These are phyloP conservation scores for Conops quadrifasciatus DNA, from an alignment of 2,888 invertebrate genomes.

Conservation along the genomic window DNA sequence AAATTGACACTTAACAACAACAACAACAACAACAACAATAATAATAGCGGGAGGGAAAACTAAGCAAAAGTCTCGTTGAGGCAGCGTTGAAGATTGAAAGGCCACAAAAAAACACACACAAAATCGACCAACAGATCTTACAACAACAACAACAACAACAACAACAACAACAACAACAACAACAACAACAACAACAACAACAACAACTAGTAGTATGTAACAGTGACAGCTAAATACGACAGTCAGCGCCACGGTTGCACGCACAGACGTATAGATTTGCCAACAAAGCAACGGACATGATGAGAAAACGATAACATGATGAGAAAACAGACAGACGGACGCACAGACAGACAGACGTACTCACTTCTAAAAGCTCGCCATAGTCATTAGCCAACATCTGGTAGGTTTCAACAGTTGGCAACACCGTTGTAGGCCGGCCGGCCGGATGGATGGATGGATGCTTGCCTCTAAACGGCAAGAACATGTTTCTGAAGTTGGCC, in stretches of 20 bases:
- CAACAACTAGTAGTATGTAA: background rate
- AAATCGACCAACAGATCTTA: too few species aligned
- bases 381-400: too few species aligned
- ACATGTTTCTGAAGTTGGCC: slow-evolving; percentile 34
- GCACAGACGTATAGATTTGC: too few species aligned
- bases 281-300: too few species aligned
- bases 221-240: too few species aligned
- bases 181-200: slow-evolving; percentile 2
- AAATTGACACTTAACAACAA: background rate
- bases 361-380: background rate
- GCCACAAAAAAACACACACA: too few species aligned
- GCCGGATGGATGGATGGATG: background rate
- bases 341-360: background rate
- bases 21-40: slow-evolving; percentile 4
- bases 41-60: background rate
- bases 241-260: too few species aligned
- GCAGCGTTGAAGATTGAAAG: too few species aligned
- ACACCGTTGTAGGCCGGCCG: background rate
- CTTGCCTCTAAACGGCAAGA: background rate
- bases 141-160: slow-evolving; percentile 1
- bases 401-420: background rate
- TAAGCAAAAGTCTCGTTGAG: too few species aligned
- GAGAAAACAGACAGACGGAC: slow-evolving; percentile 5
- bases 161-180: slow-evolving; percentile 3
- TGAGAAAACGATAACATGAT: too few species aligned